phyloP scores from a whole-genome alignment of 2,113 vertebrate species.

The Dipodomys stephensi region DNA sequence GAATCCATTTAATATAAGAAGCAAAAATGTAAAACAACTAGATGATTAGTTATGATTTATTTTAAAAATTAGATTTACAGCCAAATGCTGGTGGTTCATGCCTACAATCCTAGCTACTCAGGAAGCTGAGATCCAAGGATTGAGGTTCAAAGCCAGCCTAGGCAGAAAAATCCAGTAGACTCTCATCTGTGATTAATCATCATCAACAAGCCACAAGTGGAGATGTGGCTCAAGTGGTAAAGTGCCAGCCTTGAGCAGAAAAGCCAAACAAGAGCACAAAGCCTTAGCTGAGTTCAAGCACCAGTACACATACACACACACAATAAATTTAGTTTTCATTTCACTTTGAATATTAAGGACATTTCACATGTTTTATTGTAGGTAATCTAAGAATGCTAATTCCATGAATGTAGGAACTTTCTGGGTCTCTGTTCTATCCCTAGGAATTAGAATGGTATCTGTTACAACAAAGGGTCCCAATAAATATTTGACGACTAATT shows the following conservation, averaged over 20 bases:
- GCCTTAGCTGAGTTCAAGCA: too few species aligned
- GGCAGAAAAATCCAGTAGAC: too few species aligned
- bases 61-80: not conserved
- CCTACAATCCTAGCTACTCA: too few species aligned
- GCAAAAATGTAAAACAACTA: conserved; percentile 38
- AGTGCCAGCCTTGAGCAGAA: too few species aligned
- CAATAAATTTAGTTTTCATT: conserved; percentile 13
- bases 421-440: not conserved
- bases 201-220: too few species aligned
- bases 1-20: not conserved
- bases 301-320: too few species aligned
- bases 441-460: not conserved
- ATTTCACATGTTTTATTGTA: not conserved
- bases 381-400: not conserved
- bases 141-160: too few species aligned
- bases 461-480: not conserved
- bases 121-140: too few species aligned
- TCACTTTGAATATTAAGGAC: conserved; percentile 13
- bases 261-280: too few species aligned
- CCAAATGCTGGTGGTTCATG: not conserved
- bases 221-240: too few species aligned
- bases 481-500: conserved; percentile 2
- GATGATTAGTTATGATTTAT: not conserved
- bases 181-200: too few species aligned
- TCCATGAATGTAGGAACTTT: not conserved